Evolutionary conservation across 2,113 vertebrate species (phyloP), one percentile per base, ranked within the genome.

Genomic region (Cromileptes altivelis): DNA sequence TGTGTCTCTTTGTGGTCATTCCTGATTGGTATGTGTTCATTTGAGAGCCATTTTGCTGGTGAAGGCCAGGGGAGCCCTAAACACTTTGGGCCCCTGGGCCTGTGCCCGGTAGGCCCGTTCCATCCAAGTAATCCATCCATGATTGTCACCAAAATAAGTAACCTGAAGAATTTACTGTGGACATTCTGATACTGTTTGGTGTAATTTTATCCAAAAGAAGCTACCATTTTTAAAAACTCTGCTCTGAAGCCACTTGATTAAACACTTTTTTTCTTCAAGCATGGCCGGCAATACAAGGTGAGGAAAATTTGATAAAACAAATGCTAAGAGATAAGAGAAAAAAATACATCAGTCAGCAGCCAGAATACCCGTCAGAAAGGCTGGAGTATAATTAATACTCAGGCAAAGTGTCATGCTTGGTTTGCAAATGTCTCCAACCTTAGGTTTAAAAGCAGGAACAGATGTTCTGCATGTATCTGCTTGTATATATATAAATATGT

Each of bases 351-450:
- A 53, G 49, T 76, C 61, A 76, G 74, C 65, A 80, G 69, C 55
- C 56, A 72, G 67, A 88, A 68, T 71, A 87, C 33, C 11, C 27
- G 61, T 76, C 19, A 52, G 25, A 84, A 75, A 85, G 37, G 61
- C 49, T 61, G 57, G 21, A 73, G 55, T 67, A 70, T 49, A 25
- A 61, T 52, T 75, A 47, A 75, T 70, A 81, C 69, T 72, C 81
- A 84, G 75, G 68, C 62, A 53, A 60, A 78, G 70, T 57, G 47
- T 87, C 84, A 88, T 91, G 82, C 84, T 83, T 47, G 79, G 60
- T 63, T 3, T 68, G 57, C 19, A 63, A 23, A 84, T 47, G 42
- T 78, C 33, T 77, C 40, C 58, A 76, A 77, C 33, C 14, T 80
- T 30, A 23, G 10, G 17, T 73, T 82, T 71, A 67, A 76, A 10